Conservation (phyloP, 2,888 invertebrate species). For the Nudaria mundana region DNA sequence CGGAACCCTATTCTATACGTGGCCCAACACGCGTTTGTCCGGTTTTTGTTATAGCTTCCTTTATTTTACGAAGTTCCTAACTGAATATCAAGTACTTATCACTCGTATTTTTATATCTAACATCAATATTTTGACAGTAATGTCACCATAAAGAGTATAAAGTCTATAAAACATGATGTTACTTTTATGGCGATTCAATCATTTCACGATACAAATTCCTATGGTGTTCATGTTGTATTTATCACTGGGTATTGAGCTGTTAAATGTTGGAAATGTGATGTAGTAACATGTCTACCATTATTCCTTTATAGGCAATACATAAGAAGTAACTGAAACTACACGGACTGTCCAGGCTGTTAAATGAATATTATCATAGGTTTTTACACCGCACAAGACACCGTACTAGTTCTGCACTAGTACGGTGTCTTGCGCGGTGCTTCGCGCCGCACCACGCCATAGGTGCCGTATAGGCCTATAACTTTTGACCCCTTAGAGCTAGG, state of each 20-base stretch:
- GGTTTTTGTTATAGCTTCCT: constrained; percentile 15
- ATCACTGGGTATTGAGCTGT: constrained; percentile 10
- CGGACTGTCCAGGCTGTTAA: too few relatives aligned
- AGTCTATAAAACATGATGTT: constrained; percentile 25
- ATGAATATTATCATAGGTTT: too few relatives aligned
- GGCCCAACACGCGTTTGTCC: too few relatives aligned
- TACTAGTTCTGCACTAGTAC: too few relatives aligned
- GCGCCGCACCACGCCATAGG: too few relatives aligned
- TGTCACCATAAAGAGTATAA: constrained; percentile 24
- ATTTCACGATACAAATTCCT: constrained; percentile 32
- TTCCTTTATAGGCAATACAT: not conserved
- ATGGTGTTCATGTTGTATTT: constrained; percentile 12
- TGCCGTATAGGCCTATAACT: too few relatives aligned
- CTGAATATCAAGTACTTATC: constrained; percentile 20
- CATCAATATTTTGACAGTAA: constrained; percentile 17
- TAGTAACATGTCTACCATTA: not conserved
- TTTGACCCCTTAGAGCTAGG: too few relatives aligned
- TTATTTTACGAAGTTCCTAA: constrained; percentile 27
- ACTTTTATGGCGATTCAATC: constrained; percentile 31
- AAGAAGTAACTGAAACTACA: not conserved
- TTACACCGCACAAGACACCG: too few relatives aligned
- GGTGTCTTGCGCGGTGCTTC: too few relatives aligned
- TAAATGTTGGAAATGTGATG: not conserved
- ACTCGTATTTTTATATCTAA: constrained; percentile 19
- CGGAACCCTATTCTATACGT: too few relatives aligned